Base-by-base conservation (phyloP, 2,797 vertebrate genomes). In the Rhinogobio ventralis region DNA sequence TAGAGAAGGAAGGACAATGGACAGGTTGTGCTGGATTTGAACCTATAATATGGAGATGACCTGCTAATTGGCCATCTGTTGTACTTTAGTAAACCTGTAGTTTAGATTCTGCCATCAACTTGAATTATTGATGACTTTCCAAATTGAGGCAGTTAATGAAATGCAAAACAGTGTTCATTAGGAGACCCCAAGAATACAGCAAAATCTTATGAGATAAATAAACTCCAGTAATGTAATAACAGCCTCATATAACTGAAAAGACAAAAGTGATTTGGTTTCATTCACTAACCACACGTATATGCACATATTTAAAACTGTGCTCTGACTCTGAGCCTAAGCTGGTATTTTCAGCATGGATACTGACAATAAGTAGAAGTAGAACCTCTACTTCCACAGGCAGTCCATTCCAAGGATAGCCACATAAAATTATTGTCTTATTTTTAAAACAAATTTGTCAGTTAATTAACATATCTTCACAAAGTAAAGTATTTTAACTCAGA, bases 61-160 rank as follows among this genome's bases (percentile, higher is more conserved):
- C 55, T 79, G 53, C 80, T 79, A 51, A 45, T 28, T 79, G 68
- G 39, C 68, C 69, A 78, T 86, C 81, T 86, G 85, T 33, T 75
- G 51, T 49, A 28, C 15, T 64, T 55, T 39, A 78, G 68, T 64
- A 53, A 71, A 79, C 39, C 72, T 45, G 36, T 28, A 78, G 79
- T 60, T 76, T 36, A 78, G 79, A 51, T 76, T 79, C 42, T 81
- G 68, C 72, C 60, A 86, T 68, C n/a, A 72, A 53, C 55, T 28
- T 55, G 14, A 85, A 78, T 86, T 75, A 81, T 66, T 66, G 77
- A 77, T 86, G 66, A 64, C 78, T 81, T 69, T 85, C 62, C 30
- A 77, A 68, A 82, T 82, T n/a, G 49, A 68, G 60, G 74, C 67
- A 51, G 67, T 85, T 69, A 74, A 82, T 74, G 30, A 78, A 83